phyloP scores from a whole-genome alignment of 2,113 vertebrate genomes.

The Entelurus aequoreus region DNA sequence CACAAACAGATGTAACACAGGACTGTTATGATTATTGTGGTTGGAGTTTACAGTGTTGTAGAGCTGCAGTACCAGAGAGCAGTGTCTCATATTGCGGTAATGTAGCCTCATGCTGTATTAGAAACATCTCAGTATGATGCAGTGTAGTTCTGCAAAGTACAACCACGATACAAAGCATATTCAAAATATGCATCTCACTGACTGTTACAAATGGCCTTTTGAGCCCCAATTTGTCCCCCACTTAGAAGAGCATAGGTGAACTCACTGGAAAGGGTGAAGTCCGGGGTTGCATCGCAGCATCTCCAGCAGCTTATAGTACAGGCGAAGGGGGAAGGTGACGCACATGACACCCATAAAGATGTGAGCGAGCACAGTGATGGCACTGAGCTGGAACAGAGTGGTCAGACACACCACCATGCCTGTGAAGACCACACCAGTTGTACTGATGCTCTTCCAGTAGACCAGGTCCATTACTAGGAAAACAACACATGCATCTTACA shows the following conservation, averaged over 20 bases:
- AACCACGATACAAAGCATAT: no score
- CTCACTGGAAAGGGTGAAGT: conserved; percentile 82
- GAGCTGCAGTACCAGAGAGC: no score
- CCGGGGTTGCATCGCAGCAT: conserved; percentile 69
- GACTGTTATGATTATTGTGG: no score
- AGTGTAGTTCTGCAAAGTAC: no score
- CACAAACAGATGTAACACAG: no score
- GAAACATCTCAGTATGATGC: no score
- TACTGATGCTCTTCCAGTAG: conserved; percentile 77
- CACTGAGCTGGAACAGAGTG: conserved; percentile 82
- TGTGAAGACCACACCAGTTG: conserved; percentile 77
- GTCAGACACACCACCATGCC: conserved; percentile 78
- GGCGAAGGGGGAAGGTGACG: conserved; percentile 75
- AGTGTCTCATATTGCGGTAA: no score
- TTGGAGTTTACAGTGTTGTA: no score
- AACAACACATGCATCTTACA: background rate
- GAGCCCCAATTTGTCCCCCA: no score
- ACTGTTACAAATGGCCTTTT: no score
- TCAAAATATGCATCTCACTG: no score
- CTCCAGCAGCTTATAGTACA: conserved; percentile 77
- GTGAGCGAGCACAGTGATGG: conserved; percentile 76
- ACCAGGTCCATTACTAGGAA: conserved; percentile 76
- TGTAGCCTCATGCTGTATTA: no score
- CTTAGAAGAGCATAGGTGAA: background rate
- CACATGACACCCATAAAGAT: conserved; percentile 74